Evolutionary conservation across 2,797 vertebrate species (phyloP).

Genomic region (Megaceryle alcyon): DNA sequence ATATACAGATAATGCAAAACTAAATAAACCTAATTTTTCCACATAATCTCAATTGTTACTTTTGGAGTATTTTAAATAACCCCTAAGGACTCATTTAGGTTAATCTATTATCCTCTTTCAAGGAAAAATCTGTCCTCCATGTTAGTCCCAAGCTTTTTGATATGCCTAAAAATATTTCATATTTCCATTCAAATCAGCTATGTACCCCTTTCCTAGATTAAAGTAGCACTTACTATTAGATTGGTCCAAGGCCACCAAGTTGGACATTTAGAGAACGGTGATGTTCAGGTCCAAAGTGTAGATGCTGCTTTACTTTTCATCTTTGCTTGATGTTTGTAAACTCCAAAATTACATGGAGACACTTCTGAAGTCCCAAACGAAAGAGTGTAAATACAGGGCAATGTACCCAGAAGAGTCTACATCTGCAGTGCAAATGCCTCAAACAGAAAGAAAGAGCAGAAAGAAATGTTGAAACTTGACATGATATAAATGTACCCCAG

Average conservation of each 20-base stretch:
- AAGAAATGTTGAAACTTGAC: not conserved
- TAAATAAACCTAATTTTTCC: not conserved
- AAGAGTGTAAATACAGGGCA: not conserved
- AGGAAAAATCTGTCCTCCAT: not conserved
- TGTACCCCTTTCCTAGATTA: not conserved
- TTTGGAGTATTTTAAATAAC: not conserved
- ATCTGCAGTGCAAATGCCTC: not conserved
- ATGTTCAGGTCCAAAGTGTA: not conserved
- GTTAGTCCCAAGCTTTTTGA: not conserved
- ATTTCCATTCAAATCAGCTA: not conserved
- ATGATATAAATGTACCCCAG: not conserved
- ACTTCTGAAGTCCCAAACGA: not conserved
- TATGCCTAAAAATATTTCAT: not conserved
- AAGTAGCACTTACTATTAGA: not conserved
- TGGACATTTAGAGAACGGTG: not conserved
- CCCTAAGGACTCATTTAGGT: not conserved
- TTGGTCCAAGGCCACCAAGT: not conserved
- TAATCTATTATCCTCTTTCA: not conserved
- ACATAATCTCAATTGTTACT: not conserved
- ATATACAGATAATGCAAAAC: not conserved
- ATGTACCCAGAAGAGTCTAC: not conserved
- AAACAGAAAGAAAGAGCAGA: not conserved
- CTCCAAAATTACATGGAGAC: not conserved
- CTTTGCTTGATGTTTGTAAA: not conserved
- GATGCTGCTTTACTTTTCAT: not conserved